These are phyloP conservation scores for Lepidochrysops patricia DNA, from an alignment of 2,888 invertebrate genomes.

Conservation along the genomic window DNA sequence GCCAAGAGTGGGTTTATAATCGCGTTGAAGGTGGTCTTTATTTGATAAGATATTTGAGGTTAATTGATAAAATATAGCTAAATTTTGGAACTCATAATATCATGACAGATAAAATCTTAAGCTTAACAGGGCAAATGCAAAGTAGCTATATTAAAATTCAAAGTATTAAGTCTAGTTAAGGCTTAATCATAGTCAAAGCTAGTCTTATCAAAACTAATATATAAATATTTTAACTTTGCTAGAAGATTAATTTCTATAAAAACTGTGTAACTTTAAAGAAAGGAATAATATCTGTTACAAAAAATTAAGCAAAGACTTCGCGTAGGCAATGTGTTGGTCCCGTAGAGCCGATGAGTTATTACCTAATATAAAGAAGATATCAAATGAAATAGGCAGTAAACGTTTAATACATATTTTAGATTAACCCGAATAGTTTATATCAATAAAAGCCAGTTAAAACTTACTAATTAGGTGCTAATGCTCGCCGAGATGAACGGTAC, in stretches of 20 bases:
- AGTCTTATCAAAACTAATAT: too few relatives aligned
- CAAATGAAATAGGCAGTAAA: neutral
- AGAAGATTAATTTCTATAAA: too few relatives aligned
- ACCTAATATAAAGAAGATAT: neutral
- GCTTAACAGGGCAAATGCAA: too few relatives aligned
- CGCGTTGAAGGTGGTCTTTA: neutral
- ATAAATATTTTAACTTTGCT: too few relatives aligned
- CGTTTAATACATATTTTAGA: neutral
- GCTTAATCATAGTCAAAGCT: too few relatives aligned
- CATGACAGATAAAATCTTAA: too few relatives aligned
- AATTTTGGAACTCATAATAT: too few relatives aligned
- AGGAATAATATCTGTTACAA: too few relatives aligned
- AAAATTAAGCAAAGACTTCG: too few relatives aligned
- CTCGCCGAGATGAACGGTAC: conserved; percentile 6
- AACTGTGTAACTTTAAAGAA: too few relatives aligned
- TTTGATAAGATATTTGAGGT: neutral
- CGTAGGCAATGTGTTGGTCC: neutral
- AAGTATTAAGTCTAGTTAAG: too few relatives aligned
- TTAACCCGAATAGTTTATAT: conserved; percentile 3
- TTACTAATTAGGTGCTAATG: conserved; percentile 6
- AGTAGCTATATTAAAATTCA: too few relatives aligned
- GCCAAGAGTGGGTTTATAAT: neutral
- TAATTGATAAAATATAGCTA: neutral
- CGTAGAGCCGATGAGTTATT: neutral
- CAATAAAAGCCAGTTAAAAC: conserved; percentile 4